Evolutionary conservation across 2,888 invertebrate genomes (phyloP).

Genomic region (Drosophila emarginata): DNA sequence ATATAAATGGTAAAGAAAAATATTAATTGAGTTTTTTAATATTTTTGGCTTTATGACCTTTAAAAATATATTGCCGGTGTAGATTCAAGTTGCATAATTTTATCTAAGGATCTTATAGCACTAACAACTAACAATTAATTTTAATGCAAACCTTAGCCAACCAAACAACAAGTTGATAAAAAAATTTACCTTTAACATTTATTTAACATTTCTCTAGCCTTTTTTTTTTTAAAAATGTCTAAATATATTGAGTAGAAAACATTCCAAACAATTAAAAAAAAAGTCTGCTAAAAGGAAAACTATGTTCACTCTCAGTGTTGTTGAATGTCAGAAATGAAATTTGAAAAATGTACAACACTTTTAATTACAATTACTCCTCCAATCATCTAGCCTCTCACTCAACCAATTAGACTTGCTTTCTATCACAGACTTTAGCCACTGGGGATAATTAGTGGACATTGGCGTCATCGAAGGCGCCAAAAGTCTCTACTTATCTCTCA

Average conservation of each 20-base stretch:
- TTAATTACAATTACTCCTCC: slow-evolving; percentile 4
- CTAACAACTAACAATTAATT: no score
- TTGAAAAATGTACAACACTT: slow-evolving; percentile 1
- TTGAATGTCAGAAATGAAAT: background rate
- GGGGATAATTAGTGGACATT: slow-evolving; percentile 42
- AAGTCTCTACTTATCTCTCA: slow-evolving; percentile 37
- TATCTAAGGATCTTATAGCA: no score
- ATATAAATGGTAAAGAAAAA: no score
- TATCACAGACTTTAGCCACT: slow-evolving; percentile 35
- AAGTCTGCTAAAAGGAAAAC: background rate
- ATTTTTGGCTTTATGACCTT: no score
- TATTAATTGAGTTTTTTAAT: no score
- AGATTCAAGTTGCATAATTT: no score
- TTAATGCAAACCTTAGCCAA: no score
- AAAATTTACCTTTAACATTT: no score
- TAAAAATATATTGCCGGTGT: no score
- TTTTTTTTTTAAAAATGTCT: no score
- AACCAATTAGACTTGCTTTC: slow-evolving; percentile 65
- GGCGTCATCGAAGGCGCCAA: slow-evolving; percentile 48
- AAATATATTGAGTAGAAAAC: background rate
- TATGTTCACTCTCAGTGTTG: background rate
- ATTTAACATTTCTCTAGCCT: no score
- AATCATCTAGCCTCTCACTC: slow-evolving; percentile 24
- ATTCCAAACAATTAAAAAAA: background rate
- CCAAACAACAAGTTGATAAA: no score